Base-by-base conservation (phyloP, 1,140 invertebrate genomes). In the Ladona fulva region DNA sequence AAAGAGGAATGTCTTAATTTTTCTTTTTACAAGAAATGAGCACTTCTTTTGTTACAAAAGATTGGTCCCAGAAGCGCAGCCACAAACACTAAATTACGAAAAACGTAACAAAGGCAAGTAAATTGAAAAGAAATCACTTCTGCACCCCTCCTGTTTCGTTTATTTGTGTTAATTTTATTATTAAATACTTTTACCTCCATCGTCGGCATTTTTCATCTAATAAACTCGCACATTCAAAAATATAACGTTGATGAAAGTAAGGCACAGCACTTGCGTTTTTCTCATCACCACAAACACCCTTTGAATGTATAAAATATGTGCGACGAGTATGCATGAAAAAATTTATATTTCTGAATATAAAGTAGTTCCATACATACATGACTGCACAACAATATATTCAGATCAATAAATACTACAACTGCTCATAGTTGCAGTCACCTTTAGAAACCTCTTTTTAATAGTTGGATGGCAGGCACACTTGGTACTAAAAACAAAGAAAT, bases 251-350 rank as follows among this genome's bases (percentile, higher is more conserved):
- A 52, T 52, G 16, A 66, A 66, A 66, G 52, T 66, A 66, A 66
- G 52, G 52, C 52, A 66, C 52, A 66, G 52, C 52, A 66, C 52
- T 66, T 66, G 52, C 52, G 52, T 66, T 66, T 66, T 66, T 66
- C 52, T 66, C 52, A 66, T 66, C 3, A 66, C 12, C 52, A 66
- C 52, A 52, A 52, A 11, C 44, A 66, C 12, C n/a, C 52, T 66
- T 66, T 8, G 29, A 66, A 66, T 66, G 12, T 66, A 16, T 66
- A 66, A 37, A 37, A 37, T 37, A 37, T 37, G 29, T 37, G 29
- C 29, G 29, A 37, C 29, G 8, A 37, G 29, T 37, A 37, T 37
- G 8, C 29, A 37, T 37, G 29, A 8, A 37, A 37, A 8, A 5
- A 5, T 37, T 37, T 8, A 37, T 37, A 37, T 8, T 5, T 8